Evolutionary conservation across 2,888 invertebrate genomes (phyloP).

Genomic region (Trachelus stipa): DNA sequence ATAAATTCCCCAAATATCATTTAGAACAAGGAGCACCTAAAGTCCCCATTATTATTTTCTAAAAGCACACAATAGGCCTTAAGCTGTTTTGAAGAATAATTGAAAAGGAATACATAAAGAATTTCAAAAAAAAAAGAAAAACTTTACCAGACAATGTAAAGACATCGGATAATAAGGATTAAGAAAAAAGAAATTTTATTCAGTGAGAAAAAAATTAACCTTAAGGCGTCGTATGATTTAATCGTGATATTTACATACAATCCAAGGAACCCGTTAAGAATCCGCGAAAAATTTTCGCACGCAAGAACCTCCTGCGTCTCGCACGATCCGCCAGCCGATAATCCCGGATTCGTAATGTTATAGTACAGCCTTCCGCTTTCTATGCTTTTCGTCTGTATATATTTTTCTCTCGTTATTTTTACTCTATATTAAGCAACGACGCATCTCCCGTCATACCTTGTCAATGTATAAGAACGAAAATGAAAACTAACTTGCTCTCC

Average conservation of each 20-base stretch:
- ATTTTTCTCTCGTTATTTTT: background rate
- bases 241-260: slow-evolving; percentile 36
- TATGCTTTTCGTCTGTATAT: background rate
- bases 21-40: background rate
- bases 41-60: background rate
- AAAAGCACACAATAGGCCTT: background rate
- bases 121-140: too few relatives aligned
- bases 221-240: background rate
- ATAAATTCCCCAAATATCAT: background rate
- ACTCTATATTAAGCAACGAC: background rate
- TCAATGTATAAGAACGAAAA: background rate
- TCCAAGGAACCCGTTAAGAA: slow-evolving; percentile 32
- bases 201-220: background rate
- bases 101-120: background rate
- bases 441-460: background rate
- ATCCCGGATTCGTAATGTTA: background rate
- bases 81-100: background rate
- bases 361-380: background rate
- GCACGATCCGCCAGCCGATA: background rate
- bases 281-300: slow-evolving; percentile 28
- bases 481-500: background rate
- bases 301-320: background rate
- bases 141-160: too few relatives aligned
- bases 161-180: background rate
- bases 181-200: background rate